Percentiles rank a stretch among this genome's conserved stretches.
phyloP scores from a whole-genome alignment of 2,797 vertebrate genomes.

The Gymnocypris eckloni region DNA sequence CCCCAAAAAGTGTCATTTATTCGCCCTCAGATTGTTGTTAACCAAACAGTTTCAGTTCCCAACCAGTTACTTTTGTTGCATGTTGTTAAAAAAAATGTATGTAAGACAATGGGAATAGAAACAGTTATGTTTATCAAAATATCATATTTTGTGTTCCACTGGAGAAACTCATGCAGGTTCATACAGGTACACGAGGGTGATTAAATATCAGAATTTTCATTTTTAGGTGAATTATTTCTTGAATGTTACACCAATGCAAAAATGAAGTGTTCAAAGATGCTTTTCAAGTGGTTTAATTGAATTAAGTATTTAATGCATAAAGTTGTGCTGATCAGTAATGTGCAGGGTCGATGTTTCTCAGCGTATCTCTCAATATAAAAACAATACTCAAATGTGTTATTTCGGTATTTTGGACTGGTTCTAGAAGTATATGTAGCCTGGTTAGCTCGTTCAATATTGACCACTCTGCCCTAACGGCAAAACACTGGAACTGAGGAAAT shows the following conservation, averaged over 20 bases:
- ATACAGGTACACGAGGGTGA: not conserved
- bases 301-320: slow-evolving; percentile 40
- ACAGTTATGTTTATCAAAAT: not conserved
- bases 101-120: not conserved
- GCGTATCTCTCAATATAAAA: not conserved
- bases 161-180: not conserved
- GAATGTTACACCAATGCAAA: not conserved
- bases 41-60: not conserved
- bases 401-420: not conserved
- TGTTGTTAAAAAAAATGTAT: not conserved
- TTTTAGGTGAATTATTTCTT: not conserved
- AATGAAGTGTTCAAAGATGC: slow-evolving; percentile 24
- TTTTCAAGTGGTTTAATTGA: slow-evolving; percentile 38
- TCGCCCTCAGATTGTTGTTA: not conserved
- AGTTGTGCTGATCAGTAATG: not conserved
- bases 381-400: slow-evolving; percentile 5
- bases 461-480: not conserved
- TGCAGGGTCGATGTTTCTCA: not conserved
- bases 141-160: not conserved
- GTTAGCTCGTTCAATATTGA: slow-evolving; percentile 10
- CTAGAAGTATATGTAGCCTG: not conserved
- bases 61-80: not conserved
- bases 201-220: not conserved
- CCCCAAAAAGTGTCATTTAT: not conserved
- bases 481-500: not conserved